A percentile compares a stretch with the other conserved stretches of the same genome.
phyloP scores from a whole-genome alignment of 2,797 vertebrate genomes.

The Tauraco hartlaubi region DNA sequence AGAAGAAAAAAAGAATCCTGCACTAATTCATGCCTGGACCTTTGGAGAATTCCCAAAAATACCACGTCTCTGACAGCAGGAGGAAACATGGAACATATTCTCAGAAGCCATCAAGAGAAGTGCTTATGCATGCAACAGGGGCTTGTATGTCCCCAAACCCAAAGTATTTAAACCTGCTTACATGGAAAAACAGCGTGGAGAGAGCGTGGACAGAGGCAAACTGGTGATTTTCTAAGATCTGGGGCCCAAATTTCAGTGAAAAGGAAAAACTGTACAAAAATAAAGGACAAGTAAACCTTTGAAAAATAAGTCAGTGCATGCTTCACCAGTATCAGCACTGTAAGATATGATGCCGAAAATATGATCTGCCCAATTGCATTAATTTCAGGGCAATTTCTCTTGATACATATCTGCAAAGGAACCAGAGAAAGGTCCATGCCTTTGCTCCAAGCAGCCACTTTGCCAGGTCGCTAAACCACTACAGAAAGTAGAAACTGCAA shows the following conservation, averaged over 20 bases:
- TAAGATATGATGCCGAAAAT: background rate
- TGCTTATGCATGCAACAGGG: background rate
- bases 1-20: background rate
- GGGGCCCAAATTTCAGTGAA: background rate
- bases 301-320: background rate
- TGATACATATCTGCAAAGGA: fast-evolving
- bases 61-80: background rate
- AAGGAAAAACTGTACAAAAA: background rate
- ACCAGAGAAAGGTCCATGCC: background rate
- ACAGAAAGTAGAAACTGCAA: background rate
- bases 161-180: background rate
- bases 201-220: background rate
- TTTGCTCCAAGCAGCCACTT: background rate
- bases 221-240: background rate
- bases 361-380: too few species aligned
- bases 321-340: background rate
- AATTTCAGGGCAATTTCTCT: background rate
- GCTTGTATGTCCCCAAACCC: background rate
- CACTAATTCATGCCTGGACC: background rate
- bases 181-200: background rate
- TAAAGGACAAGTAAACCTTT: background rate
- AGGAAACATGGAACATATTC: background rate
- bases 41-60: background rate
- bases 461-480: background rate
- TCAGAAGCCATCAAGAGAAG: background rate